Base-by-base conservation (phyloP, 2,797 vertebrate species). In the Sphenodon punctatus region DNA sequence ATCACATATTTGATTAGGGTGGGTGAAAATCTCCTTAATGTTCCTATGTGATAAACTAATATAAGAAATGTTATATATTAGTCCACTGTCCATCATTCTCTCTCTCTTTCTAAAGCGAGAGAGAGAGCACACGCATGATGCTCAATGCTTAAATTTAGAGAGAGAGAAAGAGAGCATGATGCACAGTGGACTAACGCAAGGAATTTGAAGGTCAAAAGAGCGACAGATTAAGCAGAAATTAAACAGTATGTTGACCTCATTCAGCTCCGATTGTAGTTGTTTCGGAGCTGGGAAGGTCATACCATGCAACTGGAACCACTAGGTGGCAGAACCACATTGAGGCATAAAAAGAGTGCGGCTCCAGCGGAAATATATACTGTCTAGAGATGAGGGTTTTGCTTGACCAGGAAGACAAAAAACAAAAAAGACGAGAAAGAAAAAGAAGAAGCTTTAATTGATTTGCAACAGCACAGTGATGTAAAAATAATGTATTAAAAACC, bases 401-500 rank as follows among this genome's bases (percentile, higher is more conserved):
- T n/a, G 63, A 73, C 23, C 27, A 59, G 64, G 38, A 81, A 64
- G 67, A 63, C 2, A 72, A 3, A 25, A n/a, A 46, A 2, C n/a
- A n/a, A n/a, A n/a, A n/a, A n/a, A n/a, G n/a, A n/a, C n/a, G n/a
- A n/a, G n/a, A n/a, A n/a, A n/a, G n/a, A n/a, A n/a, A n/a, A 30
- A 8, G 3, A 13, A 4, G 19, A 7, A 67, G 34, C 71, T 34
- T 48, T 56, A 71, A 82, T 10, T 75, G 60, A 55, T 86, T 87
- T 82, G 66, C 71, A 70, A 20, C 38, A 38, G 73, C 48, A 60
- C 20, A 0, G 1, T 42, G 36, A 74, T 71, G 88, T 84, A 75
- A 82, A 88, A 89, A 39, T 5, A 70, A 67, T 89, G 60, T 71
- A 41, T 56, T 56, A 65, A 67, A 78, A 27, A 2, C 68, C 74